These are phyloP conservation scores for Dicrurus megarhynchus DNA, from an alignment of 2,113 vertebrate genomes.

Conservation along the genomic window DNA sequence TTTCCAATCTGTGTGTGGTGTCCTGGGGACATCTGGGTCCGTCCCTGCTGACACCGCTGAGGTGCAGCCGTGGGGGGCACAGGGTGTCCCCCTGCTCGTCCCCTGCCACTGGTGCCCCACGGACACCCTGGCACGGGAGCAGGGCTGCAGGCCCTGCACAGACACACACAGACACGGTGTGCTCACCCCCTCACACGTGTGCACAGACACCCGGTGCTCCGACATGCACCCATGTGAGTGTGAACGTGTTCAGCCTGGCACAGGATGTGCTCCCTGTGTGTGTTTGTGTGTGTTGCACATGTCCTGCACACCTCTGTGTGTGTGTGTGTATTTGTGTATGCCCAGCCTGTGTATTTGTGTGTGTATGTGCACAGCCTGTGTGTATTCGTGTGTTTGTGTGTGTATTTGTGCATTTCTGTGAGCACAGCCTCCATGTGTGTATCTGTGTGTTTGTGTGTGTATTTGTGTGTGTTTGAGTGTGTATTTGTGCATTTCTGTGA, in stretches of 20 bases:
- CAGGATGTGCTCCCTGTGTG: background rate
- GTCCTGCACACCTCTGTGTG: background rate
- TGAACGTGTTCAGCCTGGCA: background rate
- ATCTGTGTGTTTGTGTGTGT: background rate
- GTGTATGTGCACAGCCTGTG: no score
- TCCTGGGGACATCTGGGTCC: background rate
- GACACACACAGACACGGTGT: background rate
- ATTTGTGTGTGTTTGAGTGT: no score
- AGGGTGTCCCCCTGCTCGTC: rapidly evolving
- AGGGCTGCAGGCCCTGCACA: background rate
- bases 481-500: background rate
- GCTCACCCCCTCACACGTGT: background rate
- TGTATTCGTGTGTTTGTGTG: no score
- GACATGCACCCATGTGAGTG: rapidly evolving
- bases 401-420: background rate
- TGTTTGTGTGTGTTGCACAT: background rate
- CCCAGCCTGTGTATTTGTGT: no score
- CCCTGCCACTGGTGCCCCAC: background rate
- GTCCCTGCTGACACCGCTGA: rapidly evolving
- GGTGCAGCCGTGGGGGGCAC: rapidly evolving
- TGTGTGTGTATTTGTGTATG: background rate
- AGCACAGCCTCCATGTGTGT: background rate
- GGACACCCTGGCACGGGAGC: rapidly evolving
- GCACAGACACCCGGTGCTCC: rapidly evolving
- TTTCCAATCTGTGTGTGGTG: background rate